These are phyloP conservation scores for Perdix hodgsoniae DNA, from an alignment of 2,797 vertebrate species.

Conservation along the genomic window DNA sequence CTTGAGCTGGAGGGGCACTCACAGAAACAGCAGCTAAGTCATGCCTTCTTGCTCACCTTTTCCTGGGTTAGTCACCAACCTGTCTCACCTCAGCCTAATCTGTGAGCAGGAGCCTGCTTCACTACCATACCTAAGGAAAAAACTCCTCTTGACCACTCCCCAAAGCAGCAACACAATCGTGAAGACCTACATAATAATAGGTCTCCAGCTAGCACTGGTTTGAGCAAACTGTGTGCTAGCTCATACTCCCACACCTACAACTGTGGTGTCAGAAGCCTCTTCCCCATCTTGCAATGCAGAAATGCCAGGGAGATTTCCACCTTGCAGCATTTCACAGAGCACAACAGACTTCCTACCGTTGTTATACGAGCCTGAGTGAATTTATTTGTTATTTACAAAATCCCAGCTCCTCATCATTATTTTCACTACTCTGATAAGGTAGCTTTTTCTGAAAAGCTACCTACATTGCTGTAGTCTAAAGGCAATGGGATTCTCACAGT, in stretches of 20 bases:
- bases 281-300: neutral
- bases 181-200: fast-evolving
- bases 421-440: fast-evolving
- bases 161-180: neutral
- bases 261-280: neutral
- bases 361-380: fast-evolving
- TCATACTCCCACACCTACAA: fast-evolving
- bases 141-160: neutral
- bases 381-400: neutral
- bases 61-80: conserved; percentile 1
- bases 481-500: fast-evolving
- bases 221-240: neutral
- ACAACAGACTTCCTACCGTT: neutral
- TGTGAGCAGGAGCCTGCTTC: neutral
- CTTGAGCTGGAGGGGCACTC: neutral
- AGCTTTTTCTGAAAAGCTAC: neutral
- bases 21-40: neutral
- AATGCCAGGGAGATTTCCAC: fast-evolving
- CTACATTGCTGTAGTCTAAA: neutral
- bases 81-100: neutral
- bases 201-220: neutral
- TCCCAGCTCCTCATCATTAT: neutral
- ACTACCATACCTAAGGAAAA: neutral
- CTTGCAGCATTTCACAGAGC: neutral
- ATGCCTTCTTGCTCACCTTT: neutral